A percentile compares a stretch with the other conserved stretches of the same genome.
phyloP scores from a whole-genome alignment of 2,797 vertebrate species.

The Trachops cirrhosus region DNA sequence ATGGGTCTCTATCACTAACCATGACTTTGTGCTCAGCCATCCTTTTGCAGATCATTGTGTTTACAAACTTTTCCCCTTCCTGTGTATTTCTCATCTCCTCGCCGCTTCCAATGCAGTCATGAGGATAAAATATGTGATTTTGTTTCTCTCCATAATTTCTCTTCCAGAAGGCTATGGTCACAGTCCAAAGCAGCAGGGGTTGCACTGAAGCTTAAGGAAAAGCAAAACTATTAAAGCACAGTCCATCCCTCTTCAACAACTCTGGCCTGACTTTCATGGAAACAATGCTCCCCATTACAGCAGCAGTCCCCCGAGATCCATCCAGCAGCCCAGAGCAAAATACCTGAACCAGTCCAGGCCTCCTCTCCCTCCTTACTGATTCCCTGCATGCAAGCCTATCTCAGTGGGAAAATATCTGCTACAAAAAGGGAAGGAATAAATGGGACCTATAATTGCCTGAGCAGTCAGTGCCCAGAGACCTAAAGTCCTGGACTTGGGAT shows the following conservation, averaged over 20 bases:
- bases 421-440: neutral
- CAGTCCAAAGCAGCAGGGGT: slow-evolving; percentile 13
- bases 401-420: neutral
- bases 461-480: neutral
- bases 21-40: neutral
- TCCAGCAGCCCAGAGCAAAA: neutral
- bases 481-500: neutral
- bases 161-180: neutral
- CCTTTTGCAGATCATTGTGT: neutral
- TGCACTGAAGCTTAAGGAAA: slow-evolving; percentile 14
- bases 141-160: slow-evolving; percentile 34
- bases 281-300: neutral
- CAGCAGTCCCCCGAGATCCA: neutral
- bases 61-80: neutral
- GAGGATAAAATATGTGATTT: slow-evolving; percentile 51
- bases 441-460: neutral
- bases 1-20: neutral
- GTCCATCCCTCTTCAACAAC: neutral
- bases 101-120: slow-evolving; percentile 17
- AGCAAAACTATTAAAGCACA: slow-evolving; percentile 34
- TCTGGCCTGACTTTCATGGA: neutral
- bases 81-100: neutral
- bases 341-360: neutral
- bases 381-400: neutral
- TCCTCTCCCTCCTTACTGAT: neutral